phyloP scores from a whole-genome alignment of 2,113 vertebrate genomes.

The Platichthys flesus region DNA sequence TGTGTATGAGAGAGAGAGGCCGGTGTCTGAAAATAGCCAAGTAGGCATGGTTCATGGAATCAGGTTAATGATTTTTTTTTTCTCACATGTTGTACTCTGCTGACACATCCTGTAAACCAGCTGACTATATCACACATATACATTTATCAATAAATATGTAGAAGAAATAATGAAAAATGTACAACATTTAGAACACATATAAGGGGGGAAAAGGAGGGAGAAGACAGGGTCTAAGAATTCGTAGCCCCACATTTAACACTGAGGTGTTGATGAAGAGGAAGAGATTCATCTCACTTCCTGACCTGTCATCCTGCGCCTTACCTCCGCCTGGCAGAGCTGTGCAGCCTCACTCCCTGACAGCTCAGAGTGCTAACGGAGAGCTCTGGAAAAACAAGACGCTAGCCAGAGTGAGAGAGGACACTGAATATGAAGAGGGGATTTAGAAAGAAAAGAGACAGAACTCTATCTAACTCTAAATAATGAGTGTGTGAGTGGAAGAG shows the following conservation, averaged over 20 bases:
- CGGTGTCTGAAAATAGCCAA: conserved; percentile 34
- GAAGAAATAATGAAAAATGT: background rate
- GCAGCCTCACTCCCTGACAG: conserved; percentile 46
- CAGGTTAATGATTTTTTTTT: conserved; percentile 41
- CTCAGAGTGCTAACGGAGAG: conserved; percentile 20
- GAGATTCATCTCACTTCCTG: conserved; percentile 46
- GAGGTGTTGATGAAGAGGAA: conserved; percentile 44
- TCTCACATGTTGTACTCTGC: background rate
- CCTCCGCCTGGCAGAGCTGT: conserved; percentile 28
- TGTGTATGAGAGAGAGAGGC: background rate
- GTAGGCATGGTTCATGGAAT: conserved; percentile 24
- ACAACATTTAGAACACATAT: background rate
- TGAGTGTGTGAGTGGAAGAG: background rate
- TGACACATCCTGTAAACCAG: background rate
- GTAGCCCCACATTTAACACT: conserved; percentile 10
- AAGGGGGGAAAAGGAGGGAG: background rate
- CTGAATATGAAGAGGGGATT: conserved; percentile 36
- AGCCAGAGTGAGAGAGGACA: conserved; percentile 41
- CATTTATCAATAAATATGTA: background rate
- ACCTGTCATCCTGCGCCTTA: conserved; percentile 14
- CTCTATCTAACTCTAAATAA: background rate
- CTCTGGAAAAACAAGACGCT: conserved; percentile 28
- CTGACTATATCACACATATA: background rate
- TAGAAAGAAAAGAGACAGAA: conserved; percentile 15
- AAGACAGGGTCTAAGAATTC: background rate